Percentiles rank a stretch among this genome's conserved stretches.
phyloP scores from a whole-genome alignment of 2,113 vertebrate genomes.

The Sminthopsis crassicaudata region DNA sequence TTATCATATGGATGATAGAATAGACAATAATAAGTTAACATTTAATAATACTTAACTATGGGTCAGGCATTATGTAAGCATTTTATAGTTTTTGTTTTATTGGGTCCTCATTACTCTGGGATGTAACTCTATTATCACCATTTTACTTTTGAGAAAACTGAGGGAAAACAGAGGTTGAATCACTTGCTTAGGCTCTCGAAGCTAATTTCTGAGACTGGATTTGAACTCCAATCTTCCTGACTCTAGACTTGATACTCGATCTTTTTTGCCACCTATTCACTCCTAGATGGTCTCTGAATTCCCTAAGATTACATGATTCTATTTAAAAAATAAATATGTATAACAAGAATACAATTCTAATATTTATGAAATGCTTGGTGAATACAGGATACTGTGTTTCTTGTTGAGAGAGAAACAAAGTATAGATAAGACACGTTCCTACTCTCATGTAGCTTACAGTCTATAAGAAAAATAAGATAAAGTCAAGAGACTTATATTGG shows the following conservation, averaged over 20 bases:
- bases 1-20: neutral
- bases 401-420: neutral
- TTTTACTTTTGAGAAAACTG: neutral
- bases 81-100: neutral
- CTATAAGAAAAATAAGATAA: conserved; percentile 15
- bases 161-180: neutral
- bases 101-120: neutral
- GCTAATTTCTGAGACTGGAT: neutral
- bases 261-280: neutral
- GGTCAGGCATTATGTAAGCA: neutral
- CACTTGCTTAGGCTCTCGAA: neutral
- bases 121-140: neutral
- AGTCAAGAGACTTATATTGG: conserved; percentile 48
- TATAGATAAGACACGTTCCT: neutral
- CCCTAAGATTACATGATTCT: neutral
- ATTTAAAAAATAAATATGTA: neutral
- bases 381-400: neutral
- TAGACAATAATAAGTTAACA: neutral
- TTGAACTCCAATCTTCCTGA: neutral
- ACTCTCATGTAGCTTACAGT: neutral
- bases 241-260: neutral
- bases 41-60: neutral
- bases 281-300: neutral
- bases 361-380: neutral
- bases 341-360: neutral